These are phyloP conservation scores for Achroia grisella DNA, from an alignment of 1,140 invertebrate genomes.

Conservation along the genomic window DNA sequence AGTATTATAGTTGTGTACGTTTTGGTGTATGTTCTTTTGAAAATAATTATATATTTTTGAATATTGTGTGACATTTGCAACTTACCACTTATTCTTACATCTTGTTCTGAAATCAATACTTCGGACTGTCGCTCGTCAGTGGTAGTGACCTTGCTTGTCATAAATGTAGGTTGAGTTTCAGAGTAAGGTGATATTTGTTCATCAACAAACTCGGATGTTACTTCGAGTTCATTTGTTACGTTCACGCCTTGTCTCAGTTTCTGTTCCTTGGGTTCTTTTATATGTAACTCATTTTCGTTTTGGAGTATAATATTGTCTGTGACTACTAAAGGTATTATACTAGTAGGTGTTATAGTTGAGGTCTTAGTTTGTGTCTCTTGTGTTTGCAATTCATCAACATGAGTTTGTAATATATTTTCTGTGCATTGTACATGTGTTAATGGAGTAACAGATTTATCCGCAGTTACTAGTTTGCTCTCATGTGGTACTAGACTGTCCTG, in stretches of 20 bases:
- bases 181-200: slow-evolving; percentile 28
- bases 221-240: slow-evolving; percentile 32
- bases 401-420: slow-evolving; percentile 41
- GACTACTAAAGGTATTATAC: slow-evolving; percentile 38
- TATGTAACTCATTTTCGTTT: slow-evolving; percentile 36
- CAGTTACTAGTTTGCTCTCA: slow-evolving; percentile 21
- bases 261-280: slow-evolving; percentile 29
- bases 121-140: slow-evolving; percentile 17
- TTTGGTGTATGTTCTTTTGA: too few species aligned
- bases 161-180: slow-evolving; percentile 16
- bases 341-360: slow-evolving; percentile 22
- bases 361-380: slow-evolving; percentile 24
- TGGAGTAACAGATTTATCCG: slow-evolving; percentile 32
- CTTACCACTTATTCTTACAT: slow-evolving; percentile 35
- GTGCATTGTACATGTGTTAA: slow-evolving; percentile 48
- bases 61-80: background rate
- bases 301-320: slow-evolving; percentile 44
- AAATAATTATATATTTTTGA: too few species aligned
- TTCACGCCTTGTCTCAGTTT: slow-evolving; percentile 23
- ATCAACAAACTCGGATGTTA: slow-evolving; percentile 30
- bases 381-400: slow-evolving; percentile 28
- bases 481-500: slow-evolving; percentile 17
- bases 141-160: slow-evolving; percentile 17
- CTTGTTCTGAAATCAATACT: slow-evolving; percentile 26
- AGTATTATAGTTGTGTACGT: too few species aligned